Conservation (phyloP, 2,888 invertebrate genomes). For the Cantharis nigra region DNA sequence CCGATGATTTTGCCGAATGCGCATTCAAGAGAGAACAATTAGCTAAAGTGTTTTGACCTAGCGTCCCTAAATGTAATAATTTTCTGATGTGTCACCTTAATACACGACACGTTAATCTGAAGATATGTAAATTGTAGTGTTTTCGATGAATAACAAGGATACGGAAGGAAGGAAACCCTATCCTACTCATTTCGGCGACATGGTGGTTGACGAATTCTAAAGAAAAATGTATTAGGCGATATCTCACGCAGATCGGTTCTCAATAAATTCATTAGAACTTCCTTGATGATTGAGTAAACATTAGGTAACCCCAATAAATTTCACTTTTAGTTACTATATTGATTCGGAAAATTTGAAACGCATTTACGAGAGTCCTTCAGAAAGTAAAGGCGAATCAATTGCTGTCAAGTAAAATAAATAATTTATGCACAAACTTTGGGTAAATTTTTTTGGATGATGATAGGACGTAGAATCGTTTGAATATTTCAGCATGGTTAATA, state of each 20-base stretch:
- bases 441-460: constrained; percentile 9
- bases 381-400: background rate
- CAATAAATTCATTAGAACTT: background rate
- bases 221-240: constrained; percentile 41
- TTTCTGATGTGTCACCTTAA: constrained; percentile 23
- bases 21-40: background rate
- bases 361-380: background rate
- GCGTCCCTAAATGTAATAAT: background rate
- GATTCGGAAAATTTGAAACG: background rate
- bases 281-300: background rate
- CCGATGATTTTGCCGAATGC: background rate
- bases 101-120: constrained; percentile 29
- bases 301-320: background rate
- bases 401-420: background rate
- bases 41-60: background rate
- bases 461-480: constrained; percentile 29
- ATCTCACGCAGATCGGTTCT: constrained; percentile 52
- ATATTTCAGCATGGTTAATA: constrained; percentile 28
- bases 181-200: constrained; percentile 47
- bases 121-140: constrained; percentile 41
- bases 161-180: constrained; percentile 52
- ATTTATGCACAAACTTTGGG: background rate
- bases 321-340: background rate
- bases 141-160: constrained; percentile 41
- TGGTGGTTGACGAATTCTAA: constrained; percentile 45